phyloP scores from a whole-genome alignment of 1,140 invertebrate species.

The Drosophila ironensis region DNA sequence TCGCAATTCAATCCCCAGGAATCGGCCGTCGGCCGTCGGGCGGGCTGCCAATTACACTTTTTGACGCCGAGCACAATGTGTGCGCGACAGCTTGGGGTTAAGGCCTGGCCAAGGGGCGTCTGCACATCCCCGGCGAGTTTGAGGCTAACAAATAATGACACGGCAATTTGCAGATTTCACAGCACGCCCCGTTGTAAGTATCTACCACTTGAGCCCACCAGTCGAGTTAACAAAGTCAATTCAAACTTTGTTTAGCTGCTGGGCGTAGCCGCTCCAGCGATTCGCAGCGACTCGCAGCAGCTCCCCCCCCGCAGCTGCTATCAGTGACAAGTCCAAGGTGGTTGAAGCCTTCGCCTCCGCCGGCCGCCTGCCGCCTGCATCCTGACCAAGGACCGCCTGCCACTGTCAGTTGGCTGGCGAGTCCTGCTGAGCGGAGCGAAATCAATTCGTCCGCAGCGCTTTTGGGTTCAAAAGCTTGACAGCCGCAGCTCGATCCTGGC shows the following conservation, averaged over 20 bases:
- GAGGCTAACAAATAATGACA: slow-evolving; percentile 82
- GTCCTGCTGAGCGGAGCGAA: slow-evolving; percentile 53
- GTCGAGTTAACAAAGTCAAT: slow-evolving; percentile 75
- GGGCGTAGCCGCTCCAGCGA: slow-evolving; percentile 27
- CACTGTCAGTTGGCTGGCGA: slow-evolving; percentile 63
- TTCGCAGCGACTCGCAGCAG: neutral
- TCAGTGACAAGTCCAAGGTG: slow-evolving; percentile 67
- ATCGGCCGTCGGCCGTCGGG: slow-evolving; percentile 13
- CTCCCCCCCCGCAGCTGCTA: slow-evolving; percentile 29
- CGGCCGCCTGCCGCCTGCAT: too few relatives aligned
- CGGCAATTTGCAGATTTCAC: slow-evolving; percentile 82
- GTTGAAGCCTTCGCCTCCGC: slow-evolving; percentile 30
- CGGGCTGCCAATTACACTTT: slow-evolving; percentile 75
- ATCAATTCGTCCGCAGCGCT: slow-evolving; percentile 53
- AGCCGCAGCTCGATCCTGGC: slow-evolving; percentile 41
- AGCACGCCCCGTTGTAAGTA: slow-evolving; percentile 54
- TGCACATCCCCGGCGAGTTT: slow-evolving; percentile 45
- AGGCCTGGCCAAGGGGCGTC: slow-evolving; percentile 22
- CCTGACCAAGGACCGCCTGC: slow-evolving; percentile 52
- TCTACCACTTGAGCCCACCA: slow-evolving; percentile 50
- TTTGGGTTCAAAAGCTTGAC: slow-evolving; percentile 52
- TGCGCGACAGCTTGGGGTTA: neutral
- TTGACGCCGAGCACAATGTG: slow-evolving; percentile 50
- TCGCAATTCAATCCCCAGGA: neutral
- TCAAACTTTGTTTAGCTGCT: slow-evolving; percentile 63